Base-by-base conservation (phyloP, 2,888 invertebrate genomes). In the Ormyrus rosae region DNA sequence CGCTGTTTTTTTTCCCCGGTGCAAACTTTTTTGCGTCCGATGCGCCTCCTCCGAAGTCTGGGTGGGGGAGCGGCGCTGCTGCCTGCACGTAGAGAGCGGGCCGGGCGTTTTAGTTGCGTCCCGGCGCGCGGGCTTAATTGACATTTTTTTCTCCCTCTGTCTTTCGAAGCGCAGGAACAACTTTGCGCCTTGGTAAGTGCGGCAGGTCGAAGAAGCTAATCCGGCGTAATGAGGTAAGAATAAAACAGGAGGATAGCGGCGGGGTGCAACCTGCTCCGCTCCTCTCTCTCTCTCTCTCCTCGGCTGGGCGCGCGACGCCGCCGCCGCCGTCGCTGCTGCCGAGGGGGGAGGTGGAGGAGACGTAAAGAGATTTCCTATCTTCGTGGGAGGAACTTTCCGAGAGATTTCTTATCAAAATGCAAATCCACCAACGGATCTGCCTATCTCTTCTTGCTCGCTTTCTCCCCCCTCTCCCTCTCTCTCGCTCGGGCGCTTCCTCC, bases 341-440 rank as follows among this genome's bases (percentile, higher is more conserved):
- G 56, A 65, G 8, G 11, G 46, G 58, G 70, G 83, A 50, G 48
- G 74, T 67, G 72, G 73, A 58, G 11, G 71, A 82, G 82, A 81
- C 78, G 79, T 78, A 83, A 81, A 83, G 83, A 85, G 84, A 83
- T 86, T 87, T 86, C 81, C 85, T 84, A 86, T 86, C 85, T 84
- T 84, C 83, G 83, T 58, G 84, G 83, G 83, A 84, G 83, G 84
- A 90, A 90, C 87, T 90, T 90, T 88, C 86, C 85, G 81, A 84
- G 87, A 89, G 90, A 89, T 90, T 90, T 89, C 90, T 90, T 90
- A 90, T 90, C 90, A 90, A 90, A 90, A 90, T 90, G 90, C 89
- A 90, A 90, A 90, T 90, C 87, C 87, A 85, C 82, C 86, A 85
- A 85, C 84, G 86, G 84, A 86, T 87, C 85, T 83, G 85, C 84